Conservation (phyloP, 1,140 invertebrate genomes). For the Penaeus japonicus region DNA sequence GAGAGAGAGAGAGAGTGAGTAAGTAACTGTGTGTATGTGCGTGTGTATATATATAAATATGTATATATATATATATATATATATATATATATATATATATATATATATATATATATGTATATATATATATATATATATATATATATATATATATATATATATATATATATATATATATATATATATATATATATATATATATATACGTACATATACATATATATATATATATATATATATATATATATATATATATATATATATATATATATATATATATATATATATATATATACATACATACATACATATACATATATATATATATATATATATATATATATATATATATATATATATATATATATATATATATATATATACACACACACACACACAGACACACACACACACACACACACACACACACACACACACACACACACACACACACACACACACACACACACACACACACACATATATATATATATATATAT, state of each 20-base stretch:
- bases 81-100: neutral
- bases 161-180: constrained; percentile 16
- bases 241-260: neutral
- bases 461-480: too few relatives aligned
- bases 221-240: constrained; percentile 19
- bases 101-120: constrained; percentile 17
- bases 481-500: too few relatives aligned
- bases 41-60: too few relatives aligned
- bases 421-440: too few relatives aligned
- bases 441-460: too few relatives aligned
- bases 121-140: constrained; percentile 22
- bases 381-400: too few relatives aligned
- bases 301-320: neutral
- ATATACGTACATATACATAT: constrained; percentile 10
- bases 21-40: too few relatives aligned
- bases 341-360: too few relatives aligned
- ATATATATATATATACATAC: neutral
- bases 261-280: neutral
- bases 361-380: too few relatives aligned
- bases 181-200: constrained; percentile 15
- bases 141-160: constrained; percentile 20
- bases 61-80: constrained; percentile 22
- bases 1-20: too few relatives aligned
- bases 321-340: too few relatives aligned
- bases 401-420: too few relatives aligned